phyloP scores from a whole-genome alignment of 1,140 invertebrate genomes.

The Anthonomus grandis region DNA sequence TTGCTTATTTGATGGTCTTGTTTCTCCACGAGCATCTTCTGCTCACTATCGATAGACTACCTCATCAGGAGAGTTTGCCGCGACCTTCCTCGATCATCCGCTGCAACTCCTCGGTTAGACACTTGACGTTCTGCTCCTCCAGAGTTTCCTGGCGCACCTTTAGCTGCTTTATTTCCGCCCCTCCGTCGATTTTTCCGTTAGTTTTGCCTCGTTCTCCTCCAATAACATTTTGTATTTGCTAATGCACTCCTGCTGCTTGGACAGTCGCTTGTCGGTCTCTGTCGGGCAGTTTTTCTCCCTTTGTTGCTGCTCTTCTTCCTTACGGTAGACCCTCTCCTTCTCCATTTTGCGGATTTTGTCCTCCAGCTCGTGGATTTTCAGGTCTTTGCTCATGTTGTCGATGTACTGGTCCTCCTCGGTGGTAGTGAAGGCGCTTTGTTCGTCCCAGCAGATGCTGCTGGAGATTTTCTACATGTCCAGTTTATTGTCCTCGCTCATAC shows the following conservation, averaged over 20 bases:
- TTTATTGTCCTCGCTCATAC: slow-evolving; percentile 23
- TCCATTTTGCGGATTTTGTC: slow-evolving; percentile 34
- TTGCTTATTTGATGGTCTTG: slow-evolving; percentile 38
- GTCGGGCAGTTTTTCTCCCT: slow-evolving; percentile 18
- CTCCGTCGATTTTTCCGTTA: slow-evolving; percentile 32
- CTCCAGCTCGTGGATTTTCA: slow-evolving; percentile 34
- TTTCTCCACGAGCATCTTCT: slow-evolving; percentile 39
- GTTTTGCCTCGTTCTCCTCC: slow-evolving; percentile 31
- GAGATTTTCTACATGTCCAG: slow-evolving; percentile 28
- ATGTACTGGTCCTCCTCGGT: slow-evolving; percentile 27
- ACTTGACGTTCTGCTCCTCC: slow-evolving; percentile 34
- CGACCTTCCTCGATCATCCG: slow-evolving; percentile 33
- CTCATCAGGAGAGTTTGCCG: slow-evolving; percentile 32
- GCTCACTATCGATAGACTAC: slow-evolving; percentile 40
- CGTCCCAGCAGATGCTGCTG: slow-evolving; percentile 28
- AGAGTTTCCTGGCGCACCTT: slow-evolving; percentile 34
- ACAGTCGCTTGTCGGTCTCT: slow-evolving; percentile 19
- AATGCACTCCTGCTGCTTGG: slow-evolving; percentile 32
- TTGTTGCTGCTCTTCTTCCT: slow-evolving; percentile 5
- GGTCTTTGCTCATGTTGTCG: slow-evolving; percentile 33
- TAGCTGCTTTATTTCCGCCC: slow-evolving; percentile 33
- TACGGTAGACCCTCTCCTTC: slow-evolving; percentile 12
- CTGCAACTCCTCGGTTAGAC: slow-evolving; percentile 28
- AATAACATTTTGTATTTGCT: slow-evolving; percentile 28
- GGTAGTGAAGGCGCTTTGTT: slow-evolving; percentile 1